Evolutionary conservation across 1,140 invertebrate genomes (phyloP).

Genomic region (Leptopilina boulardi): DNA sequence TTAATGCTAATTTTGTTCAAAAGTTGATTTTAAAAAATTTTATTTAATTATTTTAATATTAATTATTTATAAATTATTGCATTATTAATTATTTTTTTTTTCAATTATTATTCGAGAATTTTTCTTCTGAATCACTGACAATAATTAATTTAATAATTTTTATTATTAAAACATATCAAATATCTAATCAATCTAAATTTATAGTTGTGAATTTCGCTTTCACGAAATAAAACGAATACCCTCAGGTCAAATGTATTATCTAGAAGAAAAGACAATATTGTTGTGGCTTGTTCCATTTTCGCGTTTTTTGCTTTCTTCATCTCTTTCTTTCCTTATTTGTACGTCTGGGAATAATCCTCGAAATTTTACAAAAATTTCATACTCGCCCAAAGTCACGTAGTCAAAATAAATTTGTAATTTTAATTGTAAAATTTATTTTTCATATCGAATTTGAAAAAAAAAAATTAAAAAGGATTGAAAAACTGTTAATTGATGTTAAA

Average conservation of each 20-base stretch:
- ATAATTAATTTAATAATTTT: too few species aligned
- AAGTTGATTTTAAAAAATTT: neutral
- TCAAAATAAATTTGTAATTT: neutral
- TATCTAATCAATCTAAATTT: neutral
- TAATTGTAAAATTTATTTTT: neutral
- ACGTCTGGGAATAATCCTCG: neutral
- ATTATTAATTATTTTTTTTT: neutral
- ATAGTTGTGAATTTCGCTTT: neutral
- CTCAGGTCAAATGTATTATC: neutral
- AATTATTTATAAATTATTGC: neutral
- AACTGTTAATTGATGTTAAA: too few species aligned
- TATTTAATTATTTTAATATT: neutral
- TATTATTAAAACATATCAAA: too few species aligned
- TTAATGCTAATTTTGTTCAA: neutral
- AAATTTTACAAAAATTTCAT: neutral
- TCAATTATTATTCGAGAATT: too few species aligned
- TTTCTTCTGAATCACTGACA: too few species aligned
- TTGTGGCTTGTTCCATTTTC: neutral
- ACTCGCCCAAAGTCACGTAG: neutral
- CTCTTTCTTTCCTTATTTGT: neutral
- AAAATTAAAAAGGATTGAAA: too few species aligned
- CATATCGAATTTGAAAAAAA: too few species aligned
- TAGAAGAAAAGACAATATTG: neutral
- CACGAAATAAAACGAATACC: neutral
- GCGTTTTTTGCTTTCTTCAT: neutral